Evolutionary conservation across 2,888 invertebrate genomes (phyloP), one percentile per base, ranked within the genome.

Genomic region (Syrista parreyssii): DNA sequence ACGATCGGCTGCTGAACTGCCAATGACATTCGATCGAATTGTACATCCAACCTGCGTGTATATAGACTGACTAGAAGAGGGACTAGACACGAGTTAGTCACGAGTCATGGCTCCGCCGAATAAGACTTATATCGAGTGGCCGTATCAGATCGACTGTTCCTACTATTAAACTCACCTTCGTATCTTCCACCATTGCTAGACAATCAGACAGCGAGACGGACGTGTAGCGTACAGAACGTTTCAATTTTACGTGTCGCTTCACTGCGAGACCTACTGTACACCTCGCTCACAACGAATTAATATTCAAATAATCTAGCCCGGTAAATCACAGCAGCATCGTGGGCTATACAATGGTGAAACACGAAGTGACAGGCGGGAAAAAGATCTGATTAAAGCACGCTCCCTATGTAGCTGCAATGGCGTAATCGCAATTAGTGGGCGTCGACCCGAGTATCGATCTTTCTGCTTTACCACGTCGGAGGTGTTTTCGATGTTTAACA

Each of bases 271-370:
- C 73, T 15, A 74, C 31, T 68, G 9, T 23, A 23, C 32, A 33
- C 68, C 55, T 35, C 55, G 4, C 32, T 30, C 11, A 3, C 40
- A n/a, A 68, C 35, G 68, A 87, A 87, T 88, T 87, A 87, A 87
- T 87, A 88, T 87, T 84, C 86, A 76, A 85, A 83, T 81, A 81
- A 83, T 85, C 83, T 78, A 71, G 82, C 81, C 75, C 80, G 77
- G 83, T 81, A 82, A 81, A 84, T 84, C 83, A 80, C 73, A 76
- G 77, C 80, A 75, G 71, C 79, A 77, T 82, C 81, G 81, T 82
- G 79, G 80, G 75, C 72, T 55, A 71, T 73, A 76, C 73, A 75
- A 76, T 71, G 79, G 78, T 77, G 75, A 76, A 80, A 85, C 79
- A 34, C 77, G 81, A 84, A 78, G 82, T 84, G 85, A 87, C 86